phyloP scores from a whole-genome alignment of 1,140 invertebrate genomes.

The Temnothorax longispinosus region DNA sequence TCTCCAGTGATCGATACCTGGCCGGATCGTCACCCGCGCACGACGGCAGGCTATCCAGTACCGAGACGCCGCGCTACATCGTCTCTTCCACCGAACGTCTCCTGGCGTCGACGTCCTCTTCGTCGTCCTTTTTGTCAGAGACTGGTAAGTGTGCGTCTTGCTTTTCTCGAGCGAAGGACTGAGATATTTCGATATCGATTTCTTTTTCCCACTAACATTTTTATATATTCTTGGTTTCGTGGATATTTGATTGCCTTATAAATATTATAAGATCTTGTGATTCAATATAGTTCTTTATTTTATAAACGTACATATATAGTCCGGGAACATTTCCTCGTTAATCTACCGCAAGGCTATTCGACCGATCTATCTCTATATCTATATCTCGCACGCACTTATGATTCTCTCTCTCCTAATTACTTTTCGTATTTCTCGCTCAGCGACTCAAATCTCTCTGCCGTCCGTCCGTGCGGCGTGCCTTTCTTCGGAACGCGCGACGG shows the following conservation, averaged over 20 bases:
- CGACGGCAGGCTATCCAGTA: constrained; percentile 65
- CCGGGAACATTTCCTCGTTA: too few relatives aligned
- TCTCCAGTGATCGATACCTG: constrained; percentile 78
- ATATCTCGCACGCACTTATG: too few relatives aligned
- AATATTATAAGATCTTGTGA: not conserved
- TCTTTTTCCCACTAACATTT: too few relatives aligned
- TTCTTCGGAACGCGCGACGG: too few relatives aligned
- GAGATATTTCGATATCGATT: not conserved
- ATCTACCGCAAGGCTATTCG: too few relatives aligned
- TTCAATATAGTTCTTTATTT: too few relatives aligned
- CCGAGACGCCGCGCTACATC: constrained; percentile 65
- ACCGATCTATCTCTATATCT: too few relatives aligned
- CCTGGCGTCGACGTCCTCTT: constrained; percentile 79
- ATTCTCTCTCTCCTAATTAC: too few relatives aligned
- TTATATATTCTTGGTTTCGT: not conserved
- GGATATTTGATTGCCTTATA: not conserved
- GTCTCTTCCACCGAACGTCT: constrained; percentile 81
- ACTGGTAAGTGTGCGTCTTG: constrained; percentile 68
- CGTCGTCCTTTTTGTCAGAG: constrained; percentile 86
- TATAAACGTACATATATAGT: too few relatives aligned
- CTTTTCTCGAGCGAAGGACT: not conserved
- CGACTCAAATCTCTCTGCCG: too few relatives aligned
- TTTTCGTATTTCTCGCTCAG: too few relatives aligned
- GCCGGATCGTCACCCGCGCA: constrained; percentile 72
- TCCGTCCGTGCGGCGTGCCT: too few relatives aligned